Base-by-base conservation (phyloP, 2,888 invertebrate genomes). In the Drosophila meridiana region DNA sequence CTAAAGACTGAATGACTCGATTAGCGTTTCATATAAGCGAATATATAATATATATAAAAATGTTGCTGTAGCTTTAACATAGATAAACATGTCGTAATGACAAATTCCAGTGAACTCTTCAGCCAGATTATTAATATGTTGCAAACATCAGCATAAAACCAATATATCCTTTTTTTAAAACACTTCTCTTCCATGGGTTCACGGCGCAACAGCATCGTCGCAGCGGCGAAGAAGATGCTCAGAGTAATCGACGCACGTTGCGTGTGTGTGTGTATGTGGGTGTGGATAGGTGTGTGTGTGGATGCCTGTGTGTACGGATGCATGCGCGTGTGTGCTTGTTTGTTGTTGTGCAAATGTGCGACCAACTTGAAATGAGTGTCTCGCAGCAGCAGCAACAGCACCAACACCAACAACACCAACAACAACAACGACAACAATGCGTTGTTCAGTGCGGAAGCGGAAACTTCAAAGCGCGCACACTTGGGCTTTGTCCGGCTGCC, bases 391-490 rank as follows among this genome's bases (percentile, higher is more conserved):
- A 63, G 48, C 20, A 66, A n/a, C 42, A 68, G 56, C 61, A 71
- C 38, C 48, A 73, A 26, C 59, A 40, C 30, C 57, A 48, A 32
- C 36, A 57, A 45, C 53, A 50, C 20, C 20, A 20, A 56, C 26
- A 64, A 38, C 43, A 61, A 61, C 62, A 69, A 50, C 34, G 69
- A 76, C 71, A 76, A 85, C 86, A 74, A 63, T 75, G 71, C 57
- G 87, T 84, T 87, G 79, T 76, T 78, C 76, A 65, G 60, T 73
- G 78, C 80, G 87, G 87, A 90, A 89, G 69, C 89, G 87, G 82
- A 87, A 87, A 87, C 87, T 90, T 87, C 87, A 87, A 87, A 90
- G 87, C 87, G 69, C 73, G 76, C 82, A 69, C 83, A 89, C 89
- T 84, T 76, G 78, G 70, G 70, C 83, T 77, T 81, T 89, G 77